These are phyloP conservation scores for Cyprinodon brontotheroides DNA, from an alignment of 2,113 vertebrate species.

Conservation along the genomic window DNA sequence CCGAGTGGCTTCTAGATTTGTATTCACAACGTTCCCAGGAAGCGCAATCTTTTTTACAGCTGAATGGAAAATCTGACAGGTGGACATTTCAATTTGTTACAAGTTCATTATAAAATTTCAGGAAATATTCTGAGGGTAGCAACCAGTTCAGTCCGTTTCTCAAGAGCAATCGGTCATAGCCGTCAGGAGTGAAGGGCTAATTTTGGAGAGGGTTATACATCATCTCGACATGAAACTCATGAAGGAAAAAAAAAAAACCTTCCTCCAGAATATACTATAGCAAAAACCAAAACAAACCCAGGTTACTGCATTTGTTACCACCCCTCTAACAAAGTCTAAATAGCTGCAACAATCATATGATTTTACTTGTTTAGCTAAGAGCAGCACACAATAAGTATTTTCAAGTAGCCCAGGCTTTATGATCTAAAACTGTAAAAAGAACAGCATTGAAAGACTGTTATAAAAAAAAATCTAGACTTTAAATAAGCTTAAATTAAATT, in stretches of 20 bases:
- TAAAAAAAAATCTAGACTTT: too few relatives aligned
- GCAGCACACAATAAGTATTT: background rate
- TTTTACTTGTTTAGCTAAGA: background rate
- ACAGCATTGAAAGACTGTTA: background rate
- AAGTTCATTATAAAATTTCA: constrained; percentile 3
- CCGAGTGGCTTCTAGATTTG: background rate
- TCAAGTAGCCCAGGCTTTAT: background rate
- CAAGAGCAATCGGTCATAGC: constrained; percentile 44
- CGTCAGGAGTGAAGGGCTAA: constrained; percentile 41
- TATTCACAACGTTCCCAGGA: constrained; percentile 1
- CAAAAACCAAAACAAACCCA: background rate
- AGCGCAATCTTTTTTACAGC: constrained; percentile 1
- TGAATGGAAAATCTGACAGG: constrained; percentile 22
- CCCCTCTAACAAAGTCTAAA: background rate
- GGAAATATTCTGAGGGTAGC: constrained; percentile 17
- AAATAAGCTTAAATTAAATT: too few relatives aligned
- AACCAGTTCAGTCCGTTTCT: constrained; percentile 20
- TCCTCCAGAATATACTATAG: constrained; percentile 20
- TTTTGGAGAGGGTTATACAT: constrained; percentile 38
- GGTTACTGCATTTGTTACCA: background rate
- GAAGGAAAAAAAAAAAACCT: background rate
- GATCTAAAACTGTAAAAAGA: background rate
- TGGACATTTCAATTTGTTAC: constrained; percentile 15
- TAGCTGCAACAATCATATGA: background rate
- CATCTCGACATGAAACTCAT: constrained; percentile 37